Evolutionary conservation across 2,888 invertebrate genomes (phyloP).

Genomic region (Macaria notata): DNA sequence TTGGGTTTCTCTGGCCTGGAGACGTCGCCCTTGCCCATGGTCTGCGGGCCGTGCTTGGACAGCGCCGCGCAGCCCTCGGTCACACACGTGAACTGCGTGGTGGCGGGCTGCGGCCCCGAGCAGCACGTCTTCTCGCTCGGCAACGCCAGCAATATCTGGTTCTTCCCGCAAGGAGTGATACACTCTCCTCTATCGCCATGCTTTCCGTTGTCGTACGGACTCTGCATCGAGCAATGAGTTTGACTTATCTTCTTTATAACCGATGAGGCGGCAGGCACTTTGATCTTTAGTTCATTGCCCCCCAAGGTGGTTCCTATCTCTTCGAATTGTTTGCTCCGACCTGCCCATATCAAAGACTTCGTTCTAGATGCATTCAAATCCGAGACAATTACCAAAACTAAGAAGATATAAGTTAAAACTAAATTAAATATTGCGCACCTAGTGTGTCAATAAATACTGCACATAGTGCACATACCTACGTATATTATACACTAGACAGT

Average conservation of each 20-base stretch:
- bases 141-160: slow-evolving; percentile 66
- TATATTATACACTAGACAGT: no score
- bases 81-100: slow-evolving; percentile 71
- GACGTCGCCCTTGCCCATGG: slow-evolving; percentile 54
- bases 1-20: slow-evolving; percentile 71
- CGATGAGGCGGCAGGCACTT: slow-evolving; percentile 66
- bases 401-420: no score
- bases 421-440: no score
- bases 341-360: slow-evolving; percentile 71
- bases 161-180: slow-evolving; percentile 67
- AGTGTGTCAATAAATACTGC: no score
- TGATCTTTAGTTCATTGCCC: slow-evolving; percentile 75
- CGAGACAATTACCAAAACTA: not conserved
- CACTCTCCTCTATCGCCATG: slow-evolving; percentile 49
- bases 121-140: slow-evolving; percentile 66
- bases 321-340: slow-evolving; percentile 73
- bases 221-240: slow-evolving; percentile 68
- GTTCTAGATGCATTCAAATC: slow-evolving; percentile 50
- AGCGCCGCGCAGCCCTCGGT: slow-evolving; percentile 68
- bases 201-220: slow-evolving; percentile 54
- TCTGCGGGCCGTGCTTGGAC: slow-evolving; percentile 61
- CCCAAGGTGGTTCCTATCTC: slow-evolving; percentile 70
- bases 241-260: slow-evolving; percentile 76
- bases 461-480: no score
- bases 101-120: slow-evolving; percentile 54